phyloP scores from a whole-genome alignment of 2,888 invertebrate genomes.

The Archips crataeganus region DNA sequence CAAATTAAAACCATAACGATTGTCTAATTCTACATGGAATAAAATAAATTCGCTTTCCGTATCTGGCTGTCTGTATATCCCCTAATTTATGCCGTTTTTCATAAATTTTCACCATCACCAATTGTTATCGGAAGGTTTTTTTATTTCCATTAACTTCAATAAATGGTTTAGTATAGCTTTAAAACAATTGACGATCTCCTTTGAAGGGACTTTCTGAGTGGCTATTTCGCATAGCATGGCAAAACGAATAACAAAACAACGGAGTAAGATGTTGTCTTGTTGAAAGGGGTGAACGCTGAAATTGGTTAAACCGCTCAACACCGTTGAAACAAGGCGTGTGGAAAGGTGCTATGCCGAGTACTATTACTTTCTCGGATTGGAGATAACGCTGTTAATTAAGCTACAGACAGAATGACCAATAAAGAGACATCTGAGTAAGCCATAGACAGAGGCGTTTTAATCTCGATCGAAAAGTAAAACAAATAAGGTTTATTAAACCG shows the following conservation, averaged over 20 bases:
- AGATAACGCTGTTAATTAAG: slow-evolving; percentile 52
- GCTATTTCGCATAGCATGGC: neutral
- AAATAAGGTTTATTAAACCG: neutral
- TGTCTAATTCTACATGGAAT: neutral
- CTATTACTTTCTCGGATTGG: slow-evolving; percentile 61
- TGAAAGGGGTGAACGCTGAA: slow-evolving; percentile 11
- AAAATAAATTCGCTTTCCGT: too few species aligned
- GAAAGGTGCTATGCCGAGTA: slow-evolving; percentile 55
- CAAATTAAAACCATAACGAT: slow-evolving; percentile 16
- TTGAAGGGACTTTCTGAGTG: slow-evolving; percentile 13
- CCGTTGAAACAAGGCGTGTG: slow-evolving; percentile 55
- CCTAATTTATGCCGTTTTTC: too few species aligned
- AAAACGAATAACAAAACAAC: slow-evolving; percentile 10
- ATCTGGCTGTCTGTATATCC: too few species aligned
- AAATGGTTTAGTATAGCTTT: too few species aligned
- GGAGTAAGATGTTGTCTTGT: slow-evolving; percentile 15
- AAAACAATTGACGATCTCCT: slow-evolving; percentile 26
- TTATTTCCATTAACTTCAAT: too few species aligned
- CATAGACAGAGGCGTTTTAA: slow-evolving; percentile 18
- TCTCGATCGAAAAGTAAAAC: slow-evolving; percentile 23
- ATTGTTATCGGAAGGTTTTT: too few species aligned
- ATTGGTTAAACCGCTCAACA: slow-evolving; percentile 55
- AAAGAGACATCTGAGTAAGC: slow-evolving; percentile 52
- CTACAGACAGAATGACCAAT: slow-evolving; percentile 53
- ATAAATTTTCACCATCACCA: too few species aligned